Conservation (phyloP, 2,888 invertebrate species). For the Mimumesa dahlbomi region DNA sequence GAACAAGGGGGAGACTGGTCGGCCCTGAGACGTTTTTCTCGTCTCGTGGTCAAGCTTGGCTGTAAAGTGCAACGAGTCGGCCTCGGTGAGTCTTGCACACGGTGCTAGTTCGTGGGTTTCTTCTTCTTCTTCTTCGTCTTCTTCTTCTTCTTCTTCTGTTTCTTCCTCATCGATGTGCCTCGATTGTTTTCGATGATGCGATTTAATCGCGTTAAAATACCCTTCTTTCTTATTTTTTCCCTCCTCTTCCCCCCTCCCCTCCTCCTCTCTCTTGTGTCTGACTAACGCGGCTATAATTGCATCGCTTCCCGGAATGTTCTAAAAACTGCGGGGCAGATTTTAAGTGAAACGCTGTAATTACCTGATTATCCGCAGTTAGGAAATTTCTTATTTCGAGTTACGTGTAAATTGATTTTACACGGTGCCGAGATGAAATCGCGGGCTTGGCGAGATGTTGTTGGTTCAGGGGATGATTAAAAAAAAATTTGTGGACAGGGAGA, state of each 20-base stretch:
- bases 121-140: constrained; percentile 20
- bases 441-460: too few relatives aligned
- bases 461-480: too few relatives aligned
- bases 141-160: background rate
- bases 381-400: too few relatives aligned
- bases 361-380: too few relatives aligned
- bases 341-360: too few relatives aligned
- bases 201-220: constrained; percentile 50
- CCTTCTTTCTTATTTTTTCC: too few relatives aligned
- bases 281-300: constrained; percentile 4
- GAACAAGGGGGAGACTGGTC: constrained; percentile 49
- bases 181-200: constrained; percentile 57
- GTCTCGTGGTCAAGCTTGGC: constrained; percentile 63
- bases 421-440: too few relatives aligned
- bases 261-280: constrained; percentile 32
- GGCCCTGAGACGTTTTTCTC: constrained; percentile 68
- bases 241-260: too few relatives aligned
- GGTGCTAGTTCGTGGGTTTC: constrained; percentile 42
- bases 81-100: constrained; percentile 63
- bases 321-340: too few relatives aligned
- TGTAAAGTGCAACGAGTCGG: constrained; percentile 68
- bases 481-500: too few relatives aligned
- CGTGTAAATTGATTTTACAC: too few relatives aligned
- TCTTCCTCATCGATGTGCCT: constrained; percentile 19
- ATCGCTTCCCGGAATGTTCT: too few relatives aligned